Evolutionary conservation across 2,888 invertebrate genomes (phyloP).

Genomic region (Brachylomia viminalis): DNA sequence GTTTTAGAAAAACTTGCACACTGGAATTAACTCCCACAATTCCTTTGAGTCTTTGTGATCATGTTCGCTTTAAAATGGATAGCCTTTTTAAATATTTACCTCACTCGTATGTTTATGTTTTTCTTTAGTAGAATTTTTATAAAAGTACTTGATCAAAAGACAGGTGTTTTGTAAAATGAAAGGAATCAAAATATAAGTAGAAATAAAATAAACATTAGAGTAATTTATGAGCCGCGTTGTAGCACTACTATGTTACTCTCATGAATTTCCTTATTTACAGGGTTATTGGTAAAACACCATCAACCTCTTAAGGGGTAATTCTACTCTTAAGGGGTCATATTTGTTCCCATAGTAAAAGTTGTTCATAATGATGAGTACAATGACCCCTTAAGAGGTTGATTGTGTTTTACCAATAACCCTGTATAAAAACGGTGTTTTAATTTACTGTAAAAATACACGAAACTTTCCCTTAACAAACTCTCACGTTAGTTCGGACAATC

Average conservation of each 20-base stretch:
- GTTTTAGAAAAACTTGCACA: constrained; percentile 45
- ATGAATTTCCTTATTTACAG: too few relatives aligned
- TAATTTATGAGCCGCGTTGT: neutral
- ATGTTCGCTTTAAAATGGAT: constrained; percentile 45
- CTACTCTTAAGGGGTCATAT: too few relatives aligned
- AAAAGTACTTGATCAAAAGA: neutral
- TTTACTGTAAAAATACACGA: neutral
- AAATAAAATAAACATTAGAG: neutral
- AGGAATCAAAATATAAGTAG: neutral
- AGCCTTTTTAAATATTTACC: constrained; percentile 51
- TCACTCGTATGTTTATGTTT: constrained; percentile 29
- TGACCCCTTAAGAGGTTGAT: too few relatives aligned
- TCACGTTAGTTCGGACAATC: constrained; percentile 15
- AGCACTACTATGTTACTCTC: neutral
- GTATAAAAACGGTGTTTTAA: neutral
- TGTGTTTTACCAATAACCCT: too few relatives aligned
- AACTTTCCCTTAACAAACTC: neutral
- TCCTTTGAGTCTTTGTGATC: constrained; percentile 59
- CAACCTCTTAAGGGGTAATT: too few relatives aligned
- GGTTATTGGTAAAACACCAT: too few relatives aligned
- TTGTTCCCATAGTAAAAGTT: too few relatives aligned
- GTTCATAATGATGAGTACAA: too few relatives aligned
- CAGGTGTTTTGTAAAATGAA: neutral
- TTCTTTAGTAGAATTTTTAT: constrained; percentile 24
- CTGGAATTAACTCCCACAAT: constrained; percentile 44